Base-by-base conservation (phyloP, 2,888 invertebrate genomes). In the Himalopsyche anomala region DNA sequence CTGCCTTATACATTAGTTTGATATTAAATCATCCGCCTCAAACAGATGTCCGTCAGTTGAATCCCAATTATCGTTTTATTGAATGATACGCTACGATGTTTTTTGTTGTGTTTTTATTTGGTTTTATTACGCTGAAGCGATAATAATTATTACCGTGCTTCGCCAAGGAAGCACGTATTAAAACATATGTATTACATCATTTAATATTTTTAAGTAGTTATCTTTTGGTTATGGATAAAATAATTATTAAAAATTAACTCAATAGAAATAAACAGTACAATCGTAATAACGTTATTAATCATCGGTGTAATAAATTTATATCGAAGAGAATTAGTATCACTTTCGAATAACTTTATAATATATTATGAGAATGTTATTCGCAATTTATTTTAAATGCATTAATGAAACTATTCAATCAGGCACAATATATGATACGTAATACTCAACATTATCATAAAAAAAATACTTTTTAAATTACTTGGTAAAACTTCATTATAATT, bases 1-100 rank as follows among this genome's bases (percentile, higher is more conserved):
- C 83, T 45, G n/a, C 56, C 69, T 38, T 19, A 45, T 69, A 83
- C 83, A 83, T 83, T 69, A 69, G 38, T 19, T n/a, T 38, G 17
- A 42, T 83, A 83, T 83, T 83, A 83, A 83, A 74, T 83, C 83
- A 83, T 83, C 83, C 42, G 69, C 40, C 74, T 9, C 83, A 74
- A 74, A 74, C 36, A 74, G 74, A 74, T 69, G 42, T 69, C 83
- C 83, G 74, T 83, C 83, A 83, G 74, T n/a, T 45, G 51, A 69
- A 83, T 69, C 74, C 69, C 69, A 83, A 69, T 69, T 40, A 69
- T 45, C 38, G 19, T 62, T 83, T 38, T 62, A 40, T 42, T 28
- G n/a, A 83, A 83, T 83, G 38, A 69, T 69, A 74, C 69, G 83
- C 55, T 56, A 54, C 5, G 56, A 55, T 17, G 28, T 82, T 55